phyloP scores from a whole-genome alignment of 1,140 invertebrate species.

The Atta texana region DNA sequence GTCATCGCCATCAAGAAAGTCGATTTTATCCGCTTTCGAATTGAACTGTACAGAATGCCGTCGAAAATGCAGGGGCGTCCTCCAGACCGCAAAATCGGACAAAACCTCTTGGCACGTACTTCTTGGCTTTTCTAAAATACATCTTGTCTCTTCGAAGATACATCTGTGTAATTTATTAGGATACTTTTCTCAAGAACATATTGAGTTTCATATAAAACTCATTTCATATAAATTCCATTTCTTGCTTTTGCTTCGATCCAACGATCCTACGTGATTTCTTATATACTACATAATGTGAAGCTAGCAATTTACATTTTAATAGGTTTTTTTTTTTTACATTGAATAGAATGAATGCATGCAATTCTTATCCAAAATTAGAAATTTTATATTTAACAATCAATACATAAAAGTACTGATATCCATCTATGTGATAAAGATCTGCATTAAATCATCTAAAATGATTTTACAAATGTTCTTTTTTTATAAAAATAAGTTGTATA shows the following conservation, averaged over 20 bases:
- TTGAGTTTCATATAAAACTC: constrained; percentile 27
- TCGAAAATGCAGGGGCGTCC: constrained; percentile 9
- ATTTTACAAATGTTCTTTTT: background rate
- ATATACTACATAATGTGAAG: background rate
- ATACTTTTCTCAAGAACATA: background rate
- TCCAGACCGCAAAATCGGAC: constrained; percentile 22
- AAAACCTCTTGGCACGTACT: constrained; percentile 42
- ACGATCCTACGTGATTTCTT: constrained; percentile 26
- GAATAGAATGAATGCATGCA: background rate
- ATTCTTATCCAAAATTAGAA: constrained; percentile 23
- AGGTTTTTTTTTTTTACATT: background rate
- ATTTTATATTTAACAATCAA: background rate
- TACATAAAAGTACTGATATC: background rate
- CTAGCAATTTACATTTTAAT: constrained; percentile 31
- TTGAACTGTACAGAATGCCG: constrained; percentile 25
- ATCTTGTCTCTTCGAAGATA: background rate
- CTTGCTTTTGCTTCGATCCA: constrained; percentile 10
- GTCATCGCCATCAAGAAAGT: constrained; percentile 59
- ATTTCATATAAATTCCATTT: constrained; percentile 24
- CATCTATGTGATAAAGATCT: background rate
- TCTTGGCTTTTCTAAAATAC: constrained; percentile 8
- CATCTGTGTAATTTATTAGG: constrained; percentile 21
- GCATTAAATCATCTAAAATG: background rate
- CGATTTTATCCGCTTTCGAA: constrained; percentile 65
- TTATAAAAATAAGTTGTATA: background rate